A percentile compares a stretch with the other conserved stretches of the same genome.
phyloP scores from a whole-genome alignment of 2,113 vertebrate species.

The Actenoides hombroni region DNA sequence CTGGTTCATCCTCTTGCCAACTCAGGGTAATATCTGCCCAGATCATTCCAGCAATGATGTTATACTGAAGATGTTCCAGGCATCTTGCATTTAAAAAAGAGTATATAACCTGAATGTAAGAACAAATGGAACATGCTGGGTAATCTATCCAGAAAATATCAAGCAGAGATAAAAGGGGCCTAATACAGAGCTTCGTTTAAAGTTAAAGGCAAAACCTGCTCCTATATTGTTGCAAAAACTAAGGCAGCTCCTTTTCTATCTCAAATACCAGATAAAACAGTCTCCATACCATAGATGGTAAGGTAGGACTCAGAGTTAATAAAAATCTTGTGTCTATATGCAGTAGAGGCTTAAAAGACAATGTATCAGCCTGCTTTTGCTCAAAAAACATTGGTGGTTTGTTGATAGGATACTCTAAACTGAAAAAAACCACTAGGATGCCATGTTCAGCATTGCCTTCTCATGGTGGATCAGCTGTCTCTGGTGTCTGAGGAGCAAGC shows the following conservation, averaged over 20 bases:
- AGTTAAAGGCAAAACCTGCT: background rate
- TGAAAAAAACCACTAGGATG: background rate
- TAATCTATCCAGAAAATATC: background rate
- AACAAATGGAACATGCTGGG: background rate
- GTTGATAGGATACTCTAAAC: background rate
- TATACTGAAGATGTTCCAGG: background rate
- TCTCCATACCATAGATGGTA: background rate
- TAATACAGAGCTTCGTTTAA: background rate
- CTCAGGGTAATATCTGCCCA: background rate
- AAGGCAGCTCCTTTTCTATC: background rate
- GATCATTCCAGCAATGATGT: background rate
- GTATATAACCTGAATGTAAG: background rate
- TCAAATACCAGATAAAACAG: background rate
- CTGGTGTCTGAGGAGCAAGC: background rate
- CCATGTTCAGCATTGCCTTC: background rate
- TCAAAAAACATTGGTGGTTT: background rate
- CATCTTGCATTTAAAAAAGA: background rate
- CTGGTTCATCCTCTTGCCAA: background rate
- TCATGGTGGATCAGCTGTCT: background rate
- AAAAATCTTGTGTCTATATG: background rate
- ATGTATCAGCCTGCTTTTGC: background rate
- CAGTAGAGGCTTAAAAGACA: background rate
- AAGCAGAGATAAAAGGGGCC: background rate
- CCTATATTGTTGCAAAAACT: background rate
- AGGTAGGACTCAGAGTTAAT: background rate